Evolutionary conservation across 2,797 vertebrate genomes (phyloP), one percentile per base, ranked within the genome.

Genomic region (Rousettus madagascariensis): DNA sequence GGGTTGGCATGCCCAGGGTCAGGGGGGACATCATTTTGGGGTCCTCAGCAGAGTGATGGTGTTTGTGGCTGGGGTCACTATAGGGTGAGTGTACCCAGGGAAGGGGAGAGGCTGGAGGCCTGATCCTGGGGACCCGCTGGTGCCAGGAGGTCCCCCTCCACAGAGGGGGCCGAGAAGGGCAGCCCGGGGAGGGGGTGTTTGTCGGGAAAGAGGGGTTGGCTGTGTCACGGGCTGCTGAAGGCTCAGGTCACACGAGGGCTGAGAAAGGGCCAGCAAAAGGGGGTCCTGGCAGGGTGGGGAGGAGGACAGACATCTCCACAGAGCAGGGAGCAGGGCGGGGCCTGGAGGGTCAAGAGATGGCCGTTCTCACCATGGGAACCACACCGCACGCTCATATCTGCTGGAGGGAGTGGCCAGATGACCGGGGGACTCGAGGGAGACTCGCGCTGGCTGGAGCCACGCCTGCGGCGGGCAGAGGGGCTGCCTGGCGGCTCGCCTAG

Each of bases 401-500:
- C 79, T 8, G 0, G 20, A 24, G 36, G 57, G 72, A 90, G 30
- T 1, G 65, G 12, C 43, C 0, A 1, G 89, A 90, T 75, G 33
- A 16, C n/a, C 20, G 53, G 28, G 49, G 6, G 51, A 20, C 15
- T 1, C 51, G 17, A 17, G 46, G 36, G 49, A 11, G 20, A 16
- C 2, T 0, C 68, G 12, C 26, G 0, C 7, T 5, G 30, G n/a
- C 43, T 5, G 49, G 33, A 43, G 13, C 69, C 6, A 0, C 0
- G 28, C 72, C 61, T 1, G 15, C 41, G n/a, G 41, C 22, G 30
- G 43, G 71, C 2, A 6, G 61, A 20, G 55, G 85, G 38, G 51
- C 61, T 3, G 61, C 69, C 17, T 22, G 43, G 75, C 11, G 0
- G 41, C 51, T 5, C 22, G 30, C 53, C n/a, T 65, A 49, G 63